Evolutionary conservation across 2,888 invertebrate species (phyloP).

Genomic region (Eulithis testata): DNA sequence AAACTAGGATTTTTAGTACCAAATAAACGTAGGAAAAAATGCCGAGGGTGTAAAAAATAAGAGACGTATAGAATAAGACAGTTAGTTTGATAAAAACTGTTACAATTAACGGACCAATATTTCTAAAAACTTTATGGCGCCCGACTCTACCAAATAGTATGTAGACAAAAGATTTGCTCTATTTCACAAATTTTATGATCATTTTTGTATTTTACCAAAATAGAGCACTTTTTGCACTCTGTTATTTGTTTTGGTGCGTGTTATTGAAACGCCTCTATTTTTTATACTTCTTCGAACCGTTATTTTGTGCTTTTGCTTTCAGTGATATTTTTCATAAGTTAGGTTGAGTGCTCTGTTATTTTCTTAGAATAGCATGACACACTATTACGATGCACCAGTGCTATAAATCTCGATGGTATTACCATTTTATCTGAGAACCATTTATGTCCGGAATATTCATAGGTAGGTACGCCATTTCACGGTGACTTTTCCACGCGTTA

Average conservation of each 20-base stretch:
- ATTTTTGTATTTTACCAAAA: slow-evolving; percentile 49
- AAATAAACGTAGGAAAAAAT: no score
- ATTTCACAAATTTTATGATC: slow-evolving; percentile 66
- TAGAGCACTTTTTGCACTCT: slow-evolving; percentile 55
- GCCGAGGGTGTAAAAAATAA: slow-evolving; percentile 3
- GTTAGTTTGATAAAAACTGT: slow-evolving; percentile 52
- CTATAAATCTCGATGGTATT: no score
- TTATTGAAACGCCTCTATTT: slow-evolving; percentile 37
- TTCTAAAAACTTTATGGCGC: slow-evolving; percentile 50
- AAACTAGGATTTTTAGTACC: no score
- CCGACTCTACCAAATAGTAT: slow-evolving; percentile 43
- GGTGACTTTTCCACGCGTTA: no score
- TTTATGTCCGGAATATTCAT: no score
- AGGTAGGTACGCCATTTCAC: no score
- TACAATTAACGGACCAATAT: slow-evolving; percentile 66
- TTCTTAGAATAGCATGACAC: no score
- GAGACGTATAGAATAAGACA: slow-evolving; percentile 21
- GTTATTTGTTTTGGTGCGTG: slow-evolving; percentile 38
- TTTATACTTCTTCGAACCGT: slow-evolving; percentile 38
- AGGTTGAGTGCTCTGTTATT: slow-evolving; percentile 26
- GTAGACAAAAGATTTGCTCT: slow-evolving; percentile 64
- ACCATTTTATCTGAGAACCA: no score
- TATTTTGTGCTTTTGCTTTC: slow-evolving; percentile 42
- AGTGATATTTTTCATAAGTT: slow-evolving; percentile 29
- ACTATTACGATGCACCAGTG: no score